Conservation (phyloP, 2,113 vertebrate genomes). For the Brienomyrus brachyistius region DNA sequence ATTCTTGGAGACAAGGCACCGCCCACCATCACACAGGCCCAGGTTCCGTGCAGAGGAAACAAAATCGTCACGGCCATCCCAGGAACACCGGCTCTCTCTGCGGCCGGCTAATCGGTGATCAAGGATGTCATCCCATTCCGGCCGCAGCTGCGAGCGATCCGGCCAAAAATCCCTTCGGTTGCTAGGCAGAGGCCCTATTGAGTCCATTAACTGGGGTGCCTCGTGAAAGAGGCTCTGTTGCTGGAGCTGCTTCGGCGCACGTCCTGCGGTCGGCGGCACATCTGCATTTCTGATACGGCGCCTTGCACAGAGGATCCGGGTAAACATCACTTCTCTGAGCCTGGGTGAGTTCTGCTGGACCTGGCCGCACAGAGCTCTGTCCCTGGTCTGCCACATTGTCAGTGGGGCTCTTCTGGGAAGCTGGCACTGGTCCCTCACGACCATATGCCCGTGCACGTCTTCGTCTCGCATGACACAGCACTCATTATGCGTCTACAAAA, state of each 20-base stretch:
- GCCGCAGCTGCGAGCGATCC: neutral
- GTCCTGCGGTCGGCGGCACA: neutral
- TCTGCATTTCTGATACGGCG: neutral
- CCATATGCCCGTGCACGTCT: neutral
- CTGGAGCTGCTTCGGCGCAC: neutral
- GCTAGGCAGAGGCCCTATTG: conserved; percentile 2
- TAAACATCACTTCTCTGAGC: neutral
- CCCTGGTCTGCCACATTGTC: neutral
- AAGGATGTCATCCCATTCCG: neutral
- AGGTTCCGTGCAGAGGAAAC: neutral
- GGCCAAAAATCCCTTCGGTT: neutral
- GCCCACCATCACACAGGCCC: neutral
- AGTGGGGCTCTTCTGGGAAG: neutral
- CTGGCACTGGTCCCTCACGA: neutral
- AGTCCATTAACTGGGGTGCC: neutral
- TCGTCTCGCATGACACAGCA: neutral
- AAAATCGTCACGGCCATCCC: neutral
- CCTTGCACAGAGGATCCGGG: neutral
- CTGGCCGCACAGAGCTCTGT: neutral
- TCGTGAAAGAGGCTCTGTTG: neutral
- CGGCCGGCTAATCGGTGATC: neutral
- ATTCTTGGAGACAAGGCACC: neutral
- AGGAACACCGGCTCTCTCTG: neutral
- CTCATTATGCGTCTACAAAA: neutral
- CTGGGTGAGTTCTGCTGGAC: neutral